phyloP scores from a whole-genome alignment of 2,113 vertebrate species.

The Callochromis pleurospilus region DNA sequence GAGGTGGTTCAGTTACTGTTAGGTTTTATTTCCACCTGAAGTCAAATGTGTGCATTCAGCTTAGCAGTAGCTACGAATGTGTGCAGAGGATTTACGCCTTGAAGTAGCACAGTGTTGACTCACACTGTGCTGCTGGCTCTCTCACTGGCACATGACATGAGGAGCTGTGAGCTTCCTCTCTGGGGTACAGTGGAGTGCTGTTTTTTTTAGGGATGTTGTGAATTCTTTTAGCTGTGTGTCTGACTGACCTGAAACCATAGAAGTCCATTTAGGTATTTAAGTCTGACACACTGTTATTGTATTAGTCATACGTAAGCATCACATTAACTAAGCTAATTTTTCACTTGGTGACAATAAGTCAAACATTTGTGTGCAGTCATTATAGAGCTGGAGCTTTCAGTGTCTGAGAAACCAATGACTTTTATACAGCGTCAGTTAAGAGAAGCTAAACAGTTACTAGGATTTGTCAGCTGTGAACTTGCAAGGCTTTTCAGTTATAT shows the following conservation, averaged over 20 bases:
- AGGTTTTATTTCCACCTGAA: background rate
- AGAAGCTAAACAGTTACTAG: background rate
- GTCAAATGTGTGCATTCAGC: background rate
- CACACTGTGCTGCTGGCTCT: background rate
- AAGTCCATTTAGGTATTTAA: background rate
- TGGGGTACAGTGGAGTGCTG: background rate
- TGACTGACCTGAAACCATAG: background rate
- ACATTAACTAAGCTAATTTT: background rate
- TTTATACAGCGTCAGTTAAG: background rate
- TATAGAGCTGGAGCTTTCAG: background rate
- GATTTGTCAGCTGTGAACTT: background rate
- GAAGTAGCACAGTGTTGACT: background rate
- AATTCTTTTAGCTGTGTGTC: background rate
- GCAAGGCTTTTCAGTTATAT: background rate
- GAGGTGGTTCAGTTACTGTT: background rate
- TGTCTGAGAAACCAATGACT: background rate
- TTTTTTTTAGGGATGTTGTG: background rate
- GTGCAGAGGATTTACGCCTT: background rate
- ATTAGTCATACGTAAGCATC: background rate
- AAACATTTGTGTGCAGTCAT: background rate
- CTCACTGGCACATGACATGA: conserved; percentile 19
- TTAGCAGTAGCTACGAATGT: background rate
- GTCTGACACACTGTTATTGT: background rate
- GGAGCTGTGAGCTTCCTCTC: background rate
- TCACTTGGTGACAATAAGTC: background rate